A percentile compares a stretch with the other conserved stretches of the same genome.
These are phyloP conservation scores for Melanotus villosus DNA, from an alignment of 2,888 invertebrate species.

Conservation along the genomic window DNA sequence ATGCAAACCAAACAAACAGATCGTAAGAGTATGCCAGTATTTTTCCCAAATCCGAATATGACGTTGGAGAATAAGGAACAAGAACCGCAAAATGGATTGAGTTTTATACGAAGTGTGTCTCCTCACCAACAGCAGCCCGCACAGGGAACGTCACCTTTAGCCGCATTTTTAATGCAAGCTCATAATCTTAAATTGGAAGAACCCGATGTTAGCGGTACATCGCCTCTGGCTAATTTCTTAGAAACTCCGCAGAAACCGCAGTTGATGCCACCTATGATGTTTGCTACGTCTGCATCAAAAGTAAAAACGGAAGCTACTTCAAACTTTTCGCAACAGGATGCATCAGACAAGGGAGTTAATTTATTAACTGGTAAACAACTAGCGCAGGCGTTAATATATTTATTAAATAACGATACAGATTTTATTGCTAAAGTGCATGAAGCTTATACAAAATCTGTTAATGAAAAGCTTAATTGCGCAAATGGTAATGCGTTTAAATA, in stretches of 20 bases:
- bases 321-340: constrained; percentile 34
- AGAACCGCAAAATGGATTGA: constrained; percentile 71
- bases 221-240: constrained; percentile 73
- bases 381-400: constrained; percentile 89
- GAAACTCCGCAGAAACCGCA: constrained; percentile 78
- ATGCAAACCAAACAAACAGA: constrained; percentile 55
- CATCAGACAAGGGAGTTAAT: constrained; percentile 70
- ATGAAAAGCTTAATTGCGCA: constrained; percentile 68
- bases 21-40: constrained; percentile 62
- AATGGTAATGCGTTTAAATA: constrained; percentile 39
- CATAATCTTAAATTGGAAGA: constrained; percentile 51
- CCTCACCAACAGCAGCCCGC: constrained; percentile 65
- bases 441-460: constrained; percentile 90
- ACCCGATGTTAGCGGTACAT: constrained; percentile 59
- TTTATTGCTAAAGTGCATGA: constrained; percentile 93
- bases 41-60: constrained; percentile 54
- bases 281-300: constrained; percentile 71
- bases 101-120: constrained; percentile 72
- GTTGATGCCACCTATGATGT: constrained; percentile 90
- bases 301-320: constrained; percentile 51
- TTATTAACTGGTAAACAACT: constrained; percentile 91
- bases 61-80: constrained; percentile 44
- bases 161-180: constrained; percentile 58
- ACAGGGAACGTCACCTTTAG: constrained; percentile 53
- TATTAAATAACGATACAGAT: constrained; percentile 88